Evolutionary conservation across 2,113 vertebrate species (phyloP), one percentile per base, ranked within the genome.

Genomic region (Zeus faber): DNA sequence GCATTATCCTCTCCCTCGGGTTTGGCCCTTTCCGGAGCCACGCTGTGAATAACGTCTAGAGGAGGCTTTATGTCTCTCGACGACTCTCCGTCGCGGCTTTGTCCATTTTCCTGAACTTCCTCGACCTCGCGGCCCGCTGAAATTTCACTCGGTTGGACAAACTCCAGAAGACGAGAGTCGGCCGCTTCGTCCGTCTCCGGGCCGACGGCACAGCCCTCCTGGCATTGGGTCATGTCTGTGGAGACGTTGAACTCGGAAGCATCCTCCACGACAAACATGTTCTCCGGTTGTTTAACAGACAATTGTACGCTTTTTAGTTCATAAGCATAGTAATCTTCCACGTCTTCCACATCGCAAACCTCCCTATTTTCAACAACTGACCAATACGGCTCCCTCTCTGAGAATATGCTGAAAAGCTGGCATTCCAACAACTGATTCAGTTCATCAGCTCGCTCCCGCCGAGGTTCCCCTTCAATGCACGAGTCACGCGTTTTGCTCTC

Each of bases 381-480:
- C 69, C 77, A 87, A 43, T 80, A 82, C 2, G 77, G 70, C 35
- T 85, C 82, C 17, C 51, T 69, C 54, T 87, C 85, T 5, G 82
- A 78, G 49, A 54, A 81, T 0, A 49, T 16, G 1, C 25, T 37
- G 35, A 67, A 55, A 3, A 21, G n/a, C n/a, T n/a, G n/a, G n/a
- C n/a, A n/a, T n/a, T n/a, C n/a, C n/a, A n/a, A n/a, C n/a, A n/a
- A n/a, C n/a, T n/a, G n/a, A 9, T 6, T 13, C 5, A n/a, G n/a
- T 2, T 63, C 59, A n/a, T 72, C 64, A 16, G 17, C 2, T 5
- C 7, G 44, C 8, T 20, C 9, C 18, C 37, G 11, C 5, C 26
- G 29, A 6, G 58, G 6, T 7, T 53, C 58, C 13, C n/a, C n/a
- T 14, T 49, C 41, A 31, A 18, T 47, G 0, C 18, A 1, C 14